Percentiles rank a stretch among this genome's conserved stretches.
Conservation (phyloP, 2,888 invertebrate species). For the Onchidella celtica region DNA sequence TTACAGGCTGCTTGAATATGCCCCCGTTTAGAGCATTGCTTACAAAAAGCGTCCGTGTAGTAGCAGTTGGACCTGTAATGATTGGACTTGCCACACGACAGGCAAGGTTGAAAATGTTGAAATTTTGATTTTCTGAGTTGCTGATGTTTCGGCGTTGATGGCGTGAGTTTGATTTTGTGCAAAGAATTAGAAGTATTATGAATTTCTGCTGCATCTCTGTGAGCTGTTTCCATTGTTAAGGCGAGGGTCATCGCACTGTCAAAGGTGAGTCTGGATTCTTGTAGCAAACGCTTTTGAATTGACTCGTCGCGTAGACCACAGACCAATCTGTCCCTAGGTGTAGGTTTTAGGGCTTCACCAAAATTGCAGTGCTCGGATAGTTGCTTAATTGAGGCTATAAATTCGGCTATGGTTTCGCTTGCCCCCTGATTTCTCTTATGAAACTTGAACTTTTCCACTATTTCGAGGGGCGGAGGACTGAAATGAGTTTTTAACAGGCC, state of each 20-base stretch:
- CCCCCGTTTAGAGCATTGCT: not conserved
- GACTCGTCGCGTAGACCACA: not conserved
- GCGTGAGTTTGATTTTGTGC: not conserved
- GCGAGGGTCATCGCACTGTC: not conserved
- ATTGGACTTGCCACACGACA: not conserved
- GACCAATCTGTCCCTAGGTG: not conserved
- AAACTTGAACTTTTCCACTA: not conserved
- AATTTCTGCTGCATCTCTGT: slow-evolving; percentile 1
- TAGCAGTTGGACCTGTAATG: not conserved
- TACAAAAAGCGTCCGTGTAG: not conserved
- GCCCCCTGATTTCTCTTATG: slow-evolving; percentile 3
- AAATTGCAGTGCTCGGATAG: not conserved
- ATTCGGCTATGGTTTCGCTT: not conserved
- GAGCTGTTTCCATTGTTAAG: not conserved
- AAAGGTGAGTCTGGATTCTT: slow-evolving; percentile 6
- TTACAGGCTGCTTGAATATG: not conserved
- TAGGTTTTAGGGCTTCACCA: not conserved
- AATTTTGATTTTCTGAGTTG: not conserved
- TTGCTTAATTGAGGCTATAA: not conserved
- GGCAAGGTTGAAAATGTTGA: not conserved
- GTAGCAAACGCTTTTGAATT: slow-evolving; percentile 10
- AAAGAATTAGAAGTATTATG: not conserved
- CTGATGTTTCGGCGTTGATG: not conserved
- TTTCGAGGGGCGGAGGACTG: no score
- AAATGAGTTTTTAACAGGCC: no score